phyloP scores from a whole-genome alignment of 1,140 invertebrate species.

The Paracyclopina nana region DNA sequence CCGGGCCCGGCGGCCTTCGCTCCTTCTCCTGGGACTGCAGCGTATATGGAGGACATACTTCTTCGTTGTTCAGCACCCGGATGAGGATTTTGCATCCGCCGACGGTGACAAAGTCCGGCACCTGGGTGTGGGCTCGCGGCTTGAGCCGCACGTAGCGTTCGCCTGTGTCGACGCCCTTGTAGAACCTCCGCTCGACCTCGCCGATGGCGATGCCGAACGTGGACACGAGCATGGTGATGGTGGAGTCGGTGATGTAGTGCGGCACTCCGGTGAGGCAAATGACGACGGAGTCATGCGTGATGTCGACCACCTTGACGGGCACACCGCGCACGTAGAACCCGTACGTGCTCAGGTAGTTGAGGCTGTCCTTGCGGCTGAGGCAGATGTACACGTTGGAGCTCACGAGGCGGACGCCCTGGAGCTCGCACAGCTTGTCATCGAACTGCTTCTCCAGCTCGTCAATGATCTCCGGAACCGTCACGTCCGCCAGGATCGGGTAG shows the following conservation, averaged over 20 bases:
- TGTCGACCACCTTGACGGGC: constrained; percentile 24
- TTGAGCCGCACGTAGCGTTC: constrained; percentile 26
- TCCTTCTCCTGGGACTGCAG: constrained; percentile 15
- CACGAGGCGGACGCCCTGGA: constrained; percentile 24
- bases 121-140: constrained; percentile 21
- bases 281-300: constrained; percentile 23
- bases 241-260: constrained; percentile 24
- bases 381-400: constrained; percentile 24
- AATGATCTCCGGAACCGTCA: constrained; percentile 25
- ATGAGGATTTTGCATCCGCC: constrained; percentile 23
- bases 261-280: constrained; percentile 25
- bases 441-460: constrained; percentile 26
- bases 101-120: constrained; percentile 23
- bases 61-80: constrained; percentile 19
- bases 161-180: constrained; percentile 28
- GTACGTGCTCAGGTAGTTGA: constrained; percentile 21
- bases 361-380: constrained; percentile 22
- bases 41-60: constrained; percentile 18
- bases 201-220: constrained; percentile 26
- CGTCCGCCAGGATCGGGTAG: constrained; percentile 21
- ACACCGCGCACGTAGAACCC: constrained; percentile 23
- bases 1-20: constrained; percentile 15
- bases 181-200: constrained; percentile 26
- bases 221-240: constrained; percentile 23
- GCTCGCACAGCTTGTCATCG: constrained; percentile 22